Conservation (phyloP, 1,140 invertebrate genomes). For the Anadara kagoshimensis region DNA sequence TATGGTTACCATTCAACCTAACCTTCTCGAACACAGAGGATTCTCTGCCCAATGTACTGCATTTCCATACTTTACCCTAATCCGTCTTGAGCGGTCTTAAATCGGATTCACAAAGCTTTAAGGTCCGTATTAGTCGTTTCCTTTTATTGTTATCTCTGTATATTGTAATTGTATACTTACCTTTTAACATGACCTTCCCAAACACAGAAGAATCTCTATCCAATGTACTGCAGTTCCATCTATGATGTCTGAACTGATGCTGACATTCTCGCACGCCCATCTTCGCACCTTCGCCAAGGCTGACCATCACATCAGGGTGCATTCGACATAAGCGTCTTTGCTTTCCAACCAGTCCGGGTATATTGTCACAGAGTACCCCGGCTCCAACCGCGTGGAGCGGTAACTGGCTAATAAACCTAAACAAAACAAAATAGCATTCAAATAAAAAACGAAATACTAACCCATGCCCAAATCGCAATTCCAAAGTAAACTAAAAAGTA, state of each 20-base stretch:
- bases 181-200: conserved; percentile 70
- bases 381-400: conserved; percentile 65
- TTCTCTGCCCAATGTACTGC: no score
- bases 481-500: no score
- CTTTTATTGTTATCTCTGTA: not conserved
- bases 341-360: conserved; percentile 67
- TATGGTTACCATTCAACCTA: no score
- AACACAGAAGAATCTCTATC: conserved; percentile 69
- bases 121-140: not conserved
- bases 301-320: conserved; percentile 76
- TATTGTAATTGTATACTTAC: conserved; percentile 42
- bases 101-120: no score
- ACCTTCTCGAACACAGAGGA: no score
- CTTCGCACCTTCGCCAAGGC: conserved; percentile 76
- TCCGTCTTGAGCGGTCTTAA: no score
- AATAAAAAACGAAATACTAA: no score
- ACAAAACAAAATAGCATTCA: not conserved
- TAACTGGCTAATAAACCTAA: conserved; percentile 70
- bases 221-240: conserved; percentile 78
- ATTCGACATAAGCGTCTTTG: conserved; percentile 74
- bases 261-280: conserved; percentile 78
- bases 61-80: no score
- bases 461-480: no score
- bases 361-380: conserved; percentile 69
- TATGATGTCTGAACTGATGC: conserved; percentile 77